Percentiles rank a stretch among this genome's conserved stretches.
Conservation (phyloP, 2,113 vertebrate species). For the Chaenogobius annularis region DNA sequence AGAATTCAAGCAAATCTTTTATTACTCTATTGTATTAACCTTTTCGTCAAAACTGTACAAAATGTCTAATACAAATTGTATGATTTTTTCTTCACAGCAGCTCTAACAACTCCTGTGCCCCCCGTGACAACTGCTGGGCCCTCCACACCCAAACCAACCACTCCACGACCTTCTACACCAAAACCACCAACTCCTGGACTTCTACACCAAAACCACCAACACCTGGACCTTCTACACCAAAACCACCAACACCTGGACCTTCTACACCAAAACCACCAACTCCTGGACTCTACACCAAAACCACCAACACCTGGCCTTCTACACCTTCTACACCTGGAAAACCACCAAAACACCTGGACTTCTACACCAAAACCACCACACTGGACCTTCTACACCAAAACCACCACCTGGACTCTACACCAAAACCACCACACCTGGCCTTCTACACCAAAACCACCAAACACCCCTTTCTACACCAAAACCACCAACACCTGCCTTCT, state of each 20-base stretch:
- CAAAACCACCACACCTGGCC: neutral
- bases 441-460: slow-evolving; percentile 25
- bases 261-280: neutral
- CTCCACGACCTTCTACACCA: slow-evolving; percentile 19
- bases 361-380: too few species aligned
- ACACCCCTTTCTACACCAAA: slow-evolving; percentile 18
- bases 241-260: neutral
- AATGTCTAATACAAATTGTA: neutral
- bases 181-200: slow-evolving; percentile 10
- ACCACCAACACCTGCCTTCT: neutral
- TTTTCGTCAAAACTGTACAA: neutral
- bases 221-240: neutral
- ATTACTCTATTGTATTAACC: neutral
- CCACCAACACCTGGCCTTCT: slow-evolving; percentile 17
- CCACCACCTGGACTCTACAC: neutral
- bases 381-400: too few species aligned
- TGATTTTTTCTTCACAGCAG: slow-evolving; percentile 15
- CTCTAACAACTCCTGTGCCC: slow-evolving; percentile 39
- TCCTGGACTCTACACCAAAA: slow-evolving; percentile 1
- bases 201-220: neutral
- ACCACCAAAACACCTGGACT: too few species aligned
- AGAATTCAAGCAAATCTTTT: slow-evolving; percentile 15
- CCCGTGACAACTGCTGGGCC: slow-evolving; percentile 16
- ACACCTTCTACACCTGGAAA: too few species aligned
- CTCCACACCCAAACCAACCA: slow-evolving; percentile 12